phyloP scores from a whole-genome alignment of 1,140 invertebrate genomes.

The Spodoptera litura region DNA sequence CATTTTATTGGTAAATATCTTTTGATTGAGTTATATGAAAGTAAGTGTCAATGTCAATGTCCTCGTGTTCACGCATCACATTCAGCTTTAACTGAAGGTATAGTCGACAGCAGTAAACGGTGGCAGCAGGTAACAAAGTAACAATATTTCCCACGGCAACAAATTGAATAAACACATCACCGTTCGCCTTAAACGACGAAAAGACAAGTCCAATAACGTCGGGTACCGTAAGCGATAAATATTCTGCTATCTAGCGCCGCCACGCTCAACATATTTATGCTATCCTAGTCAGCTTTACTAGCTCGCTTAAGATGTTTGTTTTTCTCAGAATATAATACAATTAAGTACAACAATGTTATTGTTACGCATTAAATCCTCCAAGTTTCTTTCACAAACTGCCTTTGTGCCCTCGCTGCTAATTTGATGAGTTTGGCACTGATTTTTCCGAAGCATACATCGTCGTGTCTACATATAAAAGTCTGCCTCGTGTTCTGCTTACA shows the following conservation, averaged over 20 bases:
- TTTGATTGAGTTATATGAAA: too few species aligned
- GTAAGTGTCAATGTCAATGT: too few species aligned
- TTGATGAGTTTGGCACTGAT: slow-evolving; percentile 18
- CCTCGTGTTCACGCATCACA: not conserved
- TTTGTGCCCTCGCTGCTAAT: slow-evolving; percentile 1
- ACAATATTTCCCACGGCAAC: slow-evolving; percentile 79
- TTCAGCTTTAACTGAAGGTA: slow-evolving; percentile 13
- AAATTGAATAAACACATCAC: slow-evolving; percentile 85
- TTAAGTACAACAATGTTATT: slow-evolving; percentile 43
- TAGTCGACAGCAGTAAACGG: slow-evolving; percentile 65
- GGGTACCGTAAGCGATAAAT: slow-evolving; percentile 71
- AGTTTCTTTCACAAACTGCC: slow-evolving; percentile 19
- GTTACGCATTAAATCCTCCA: slow-evolving; percentile 31
- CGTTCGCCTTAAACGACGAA: slow-evolving; percentile 79
- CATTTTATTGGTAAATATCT: too few species aligned
- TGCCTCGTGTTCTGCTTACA: not conserved
- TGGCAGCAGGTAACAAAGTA: slow-evolving; percentile 78
- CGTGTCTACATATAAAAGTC: not conserved
- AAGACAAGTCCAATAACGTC: slow-evolving; percentile 81
- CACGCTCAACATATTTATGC: slow-evolving; percentile 59
- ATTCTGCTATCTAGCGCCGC: slow-evolving; percentile 67
- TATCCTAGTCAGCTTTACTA: slow-evolving; percentile 56
- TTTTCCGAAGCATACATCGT: not conserved
- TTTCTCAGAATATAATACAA: slow-evolving; percentile 43
- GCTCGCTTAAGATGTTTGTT: slow-evolving; percentile 45